Conservation (phyloP, 2,888 invertebrate genomes). For the Horisme vitalbata region DNA sequence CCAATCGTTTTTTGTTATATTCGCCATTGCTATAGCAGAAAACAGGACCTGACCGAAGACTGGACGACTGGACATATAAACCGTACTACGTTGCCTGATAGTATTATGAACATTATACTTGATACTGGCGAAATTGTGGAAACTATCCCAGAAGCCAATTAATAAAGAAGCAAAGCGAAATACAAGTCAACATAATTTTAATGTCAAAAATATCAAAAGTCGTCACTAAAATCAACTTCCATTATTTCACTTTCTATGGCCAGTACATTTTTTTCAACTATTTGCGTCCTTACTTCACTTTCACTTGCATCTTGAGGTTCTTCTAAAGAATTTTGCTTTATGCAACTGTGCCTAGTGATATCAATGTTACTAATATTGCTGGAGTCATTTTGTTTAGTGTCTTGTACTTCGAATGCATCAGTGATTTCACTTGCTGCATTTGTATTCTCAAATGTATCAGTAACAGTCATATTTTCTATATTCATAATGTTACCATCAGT, state of each 20-base stretch:
- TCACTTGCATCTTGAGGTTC: background rate
- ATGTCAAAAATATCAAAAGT: conserved; percentile 45
- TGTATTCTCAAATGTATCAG: background rate
- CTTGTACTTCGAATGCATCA: background rate
- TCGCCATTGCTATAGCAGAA: too few relatives aligned
- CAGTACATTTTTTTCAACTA: conserved; percentile 1
- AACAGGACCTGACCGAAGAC: too few relatives aligned
- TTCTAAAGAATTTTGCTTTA: too few relatives aligned
- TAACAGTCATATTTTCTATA: conserved; percentile 8
- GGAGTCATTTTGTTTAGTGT: conserved; percentile 17
- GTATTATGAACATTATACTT: too few relatives aligned
- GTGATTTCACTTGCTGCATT: background rate
- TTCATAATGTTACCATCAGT: background rate
- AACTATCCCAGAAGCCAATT: too few relatives aligned
- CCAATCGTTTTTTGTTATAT: too few relatives aligned
- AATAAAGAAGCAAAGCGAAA: background rate
- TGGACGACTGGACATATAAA: too few relatives aligned
- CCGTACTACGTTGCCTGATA: too few relatives aligned
- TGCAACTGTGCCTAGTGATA: too few relatives aligned
- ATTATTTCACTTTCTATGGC: conserved; percentile 46
- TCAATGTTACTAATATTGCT: conserved; percentile 14
- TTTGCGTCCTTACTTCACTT: background rate
- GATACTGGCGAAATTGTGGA: too few relatives aligned
- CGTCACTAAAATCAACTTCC: conserved; percentile 71
- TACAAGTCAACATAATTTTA: background rate